These are phyloP conservation scores for Oncorhynchus clarkii DNA, from an alignment of 2,113 vertebrate species.

Conservation along the genomic window DNA sequence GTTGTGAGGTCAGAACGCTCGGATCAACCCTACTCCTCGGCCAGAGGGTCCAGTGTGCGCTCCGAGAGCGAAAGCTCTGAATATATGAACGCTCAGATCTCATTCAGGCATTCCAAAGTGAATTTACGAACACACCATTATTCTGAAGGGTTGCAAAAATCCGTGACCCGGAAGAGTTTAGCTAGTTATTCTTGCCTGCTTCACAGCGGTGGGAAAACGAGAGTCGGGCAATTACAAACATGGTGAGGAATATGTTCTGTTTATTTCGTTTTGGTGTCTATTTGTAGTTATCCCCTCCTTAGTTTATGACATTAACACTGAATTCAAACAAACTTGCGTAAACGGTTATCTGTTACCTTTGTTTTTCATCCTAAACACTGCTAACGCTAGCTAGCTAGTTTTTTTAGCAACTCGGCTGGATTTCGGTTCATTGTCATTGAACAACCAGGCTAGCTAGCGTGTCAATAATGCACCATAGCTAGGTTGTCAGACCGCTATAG, in stretches of 20 bases:
- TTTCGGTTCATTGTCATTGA: slow-evolving; percentile 5
- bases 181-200: too few species aligned
- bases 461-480: neutral
- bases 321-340: neutral
- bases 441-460: neutral
- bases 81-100: too few species aligned
- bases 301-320: neutral
- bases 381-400: slow-evolving; percentile 44
- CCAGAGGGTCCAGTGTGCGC: too few species aligned
- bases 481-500: too few species aligned
- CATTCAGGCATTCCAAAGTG: too few species aligned
- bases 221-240: slow-evolving; percentile 76
- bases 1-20: too few species aligned
- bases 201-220: slow-evolving; percentile 63
- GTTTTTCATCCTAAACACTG: slow-evolving; percentile 31
- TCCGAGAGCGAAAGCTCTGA: too few species aligned
- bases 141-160: too few species aligned
- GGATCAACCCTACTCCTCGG: too few species aligned
- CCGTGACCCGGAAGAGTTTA: too few species aligned
- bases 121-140: too few species aligned
- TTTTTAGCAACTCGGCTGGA: neutral
- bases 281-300: neutral
- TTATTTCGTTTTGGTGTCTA: neutral
- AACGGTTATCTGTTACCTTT: neutral
- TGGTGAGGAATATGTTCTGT: slow-evolving; percentile 62